Percentiles rank a stretch among this genome's conserved stretches.
phyloP scores from a whole-genome alignment of 37 sponge, comb jelly and placozoan genomes.

The Cliona cf. orientalis region DNA sequence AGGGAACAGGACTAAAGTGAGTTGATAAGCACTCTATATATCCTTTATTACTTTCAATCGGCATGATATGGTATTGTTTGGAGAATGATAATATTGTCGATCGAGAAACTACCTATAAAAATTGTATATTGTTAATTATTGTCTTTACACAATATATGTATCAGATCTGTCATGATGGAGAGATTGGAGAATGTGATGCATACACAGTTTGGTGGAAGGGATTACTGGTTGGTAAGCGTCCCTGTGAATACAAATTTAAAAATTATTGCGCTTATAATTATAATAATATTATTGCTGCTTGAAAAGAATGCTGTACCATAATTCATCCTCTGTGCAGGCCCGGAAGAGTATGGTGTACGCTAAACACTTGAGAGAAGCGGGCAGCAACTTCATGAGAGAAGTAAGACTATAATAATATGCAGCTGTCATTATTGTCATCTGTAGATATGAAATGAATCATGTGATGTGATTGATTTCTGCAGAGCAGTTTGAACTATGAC shows the following conservation, averaged over 20 bases:
- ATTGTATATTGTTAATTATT: too few relatives aligned
- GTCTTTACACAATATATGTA: too few relatives aligned
- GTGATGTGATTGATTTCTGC: too few relatives aligned
- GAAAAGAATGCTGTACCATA: too few relatives aligned
- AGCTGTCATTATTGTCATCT: too few relatives aligned
- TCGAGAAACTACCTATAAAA: too few relatives aligned
- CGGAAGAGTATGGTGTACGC: constrained; percentile 91
- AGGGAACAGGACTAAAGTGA: not conserved
- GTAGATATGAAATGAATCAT: too few relatives aligned
- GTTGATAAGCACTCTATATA: too few relatives aligned
- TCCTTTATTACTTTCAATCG: too few relatives aligned
- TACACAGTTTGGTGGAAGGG: constrained; percentile 63
- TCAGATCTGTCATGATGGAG: constrained; percentile 77
- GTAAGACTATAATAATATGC: too few relatives aligned
- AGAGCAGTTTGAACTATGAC: constrained; percentile 43
- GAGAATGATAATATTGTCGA: too few relatives aligned
- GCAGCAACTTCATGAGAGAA: constrained; percentile 69
- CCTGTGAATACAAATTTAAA: not conserved
- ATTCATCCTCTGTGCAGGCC: constrained; percentile 69
- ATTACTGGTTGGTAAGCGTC: constrained; percentile 82
- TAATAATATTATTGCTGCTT: not conserved
- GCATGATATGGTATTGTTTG: too few relatives aligned
- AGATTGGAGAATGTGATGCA: constrained; percentile 79
- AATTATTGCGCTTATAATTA: not conserved
- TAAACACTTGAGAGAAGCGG: constrained; percentile 63